phyloP scores from a whole-genome alignment of 2,888 invertebrate genomes.

The Platycnemis pennipes region DNA sequence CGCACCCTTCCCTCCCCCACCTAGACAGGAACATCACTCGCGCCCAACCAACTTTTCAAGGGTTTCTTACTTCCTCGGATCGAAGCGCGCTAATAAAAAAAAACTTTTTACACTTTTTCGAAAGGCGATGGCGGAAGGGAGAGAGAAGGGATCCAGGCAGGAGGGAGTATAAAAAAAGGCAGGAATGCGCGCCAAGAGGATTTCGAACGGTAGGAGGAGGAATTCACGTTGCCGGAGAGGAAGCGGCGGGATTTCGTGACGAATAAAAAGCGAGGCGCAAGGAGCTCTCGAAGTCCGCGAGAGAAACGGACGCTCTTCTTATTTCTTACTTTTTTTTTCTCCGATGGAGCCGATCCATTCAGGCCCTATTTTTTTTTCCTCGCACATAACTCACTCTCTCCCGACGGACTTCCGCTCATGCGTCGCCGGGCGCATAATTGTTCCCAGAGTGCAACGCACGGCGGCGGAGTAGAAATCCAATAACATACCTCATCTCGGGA shows the following conservation, averaged over 20 bases:
- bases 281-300: neutral
- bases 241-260: neutral
- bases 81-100: neutral
- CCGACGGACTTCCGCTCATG: neutral
- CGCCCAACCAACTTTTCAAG: neutral
- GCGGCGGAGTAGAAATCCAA: neutral
- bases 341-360: neutral
- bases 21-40: neutral
- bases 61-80: slow-evolving; percentile 26
- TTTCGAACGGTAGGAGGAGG: neutral
- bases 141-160: neutral
- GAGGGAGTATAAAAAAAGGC: neutral
- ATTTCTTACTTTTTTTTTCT: neutral
- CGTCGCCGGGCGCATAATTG: neutral
- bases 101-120: neutral
- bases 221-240: neutral
- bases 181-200: neutral
- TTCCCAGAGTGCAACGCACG: neutral
- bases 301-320: neutral
- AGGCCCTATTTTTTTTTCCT: neutral
- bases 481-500: neutral
- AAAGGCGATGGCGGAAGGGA: neutral
- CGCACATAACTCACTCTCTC: neutral
- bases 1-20: neutral
- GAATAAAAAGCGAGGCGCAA: neutral